phyloP scores from a whole-genome alignment of 2,797 vertebrate genomes.

The Smutsia gigantea region DNA sequence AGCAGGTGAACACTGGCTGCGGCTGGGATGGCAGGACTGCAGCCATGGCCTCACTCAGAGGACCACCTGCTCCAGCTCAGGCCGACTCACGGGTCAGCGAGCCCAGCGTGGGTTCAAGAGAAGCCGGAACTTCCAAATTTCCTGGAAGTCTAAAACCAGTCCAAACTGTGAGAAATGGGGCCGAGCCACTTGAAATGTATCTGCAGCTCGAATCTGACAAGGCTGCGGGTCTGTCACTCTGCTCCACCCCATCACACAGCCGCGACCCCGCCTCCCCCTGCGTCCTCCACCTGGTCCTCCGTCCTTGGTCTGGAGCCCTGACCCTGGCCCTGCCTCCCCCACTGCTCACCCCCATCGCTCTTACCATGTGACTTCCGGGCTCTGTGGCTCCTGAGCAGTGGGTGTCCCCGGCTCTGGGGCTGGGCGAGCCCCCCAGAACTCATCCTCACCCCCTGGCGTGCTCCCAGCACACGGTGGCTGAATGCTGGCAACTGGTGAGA shows the following conservation, averaged over 20 bases:
- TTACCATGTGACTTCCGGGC: too few species aligned
- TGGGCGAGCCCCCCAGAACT: too few species aligned
- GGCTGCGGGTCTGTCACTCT: not conserved
- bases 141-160: not conserved
- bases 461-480: too few species aligned
- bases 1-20: not conserved
- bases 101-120: not conserved
- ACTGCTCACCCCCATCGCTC: not conserved
- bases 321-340: too few species aligned
- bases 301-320: not conserved
- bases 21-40: not conserved
- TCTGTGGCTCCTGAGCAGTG: too few species aligned
- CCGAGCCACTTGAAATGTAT: too few species aligned
- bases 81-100: not conserved
- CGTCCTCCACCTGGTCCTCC: too few species aligned
- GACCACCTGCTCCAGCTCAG: not conserved
- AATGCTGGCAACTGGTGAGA: not conserved
- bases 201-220: not conserved
- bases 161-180: not conserved
- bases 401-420: too few species aligned
- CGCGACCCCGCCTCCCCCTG: too few species aligned
- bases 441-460: too few species aligned
- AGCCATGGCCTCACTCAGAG: not conserved
- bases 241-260: not conserved
- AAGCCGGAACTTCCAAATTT: not conserved